Conservation (phyloP, 2,888 invertebrate species). For the Kuschelorhynchus macadamiae region DNA sequence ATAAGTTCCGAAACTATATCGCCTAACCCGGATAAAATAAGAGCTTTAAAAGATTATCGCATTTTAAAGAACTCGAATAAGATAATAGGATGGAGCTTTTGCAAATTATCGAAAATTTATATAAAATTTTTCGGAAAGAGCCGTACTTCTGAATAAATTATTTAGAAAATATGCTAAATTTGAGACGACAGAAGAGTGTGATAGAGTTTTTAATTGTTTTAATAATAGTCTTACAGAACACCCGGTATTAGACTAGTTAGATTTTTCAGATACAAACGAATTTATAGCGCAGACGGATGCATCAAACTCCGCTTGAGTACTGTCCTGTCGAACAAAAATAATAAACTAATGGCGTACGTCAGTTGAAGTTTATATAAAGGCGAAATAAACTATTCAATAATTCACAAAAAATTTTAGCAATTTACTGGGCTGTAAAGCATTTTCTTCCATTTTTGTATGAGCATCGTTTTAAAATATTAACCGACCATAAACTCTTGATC, state of each 20-base stretch:
- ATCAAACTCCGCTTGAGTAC: not conserved
- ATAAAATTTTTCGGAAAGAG: not conserved
- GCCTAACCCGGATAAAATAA: too few relatives aligned
- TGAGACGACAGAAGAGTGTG: not conserved
- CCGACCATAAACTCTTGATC: too few relatives aligned
- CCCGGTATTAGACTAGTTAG: not conserved
- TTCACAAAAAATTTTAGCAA: slow-evolving; percentile 42
- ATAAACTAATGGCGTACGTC: not conserved
- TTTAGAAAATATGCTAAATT: not conserved
- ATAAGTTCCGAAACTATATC: too few relatives aligned
- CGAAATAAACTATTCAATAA: not conserved
- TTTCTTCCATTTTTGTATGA: too few relatives aligned
- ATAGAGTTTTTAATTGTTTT: not conserved
- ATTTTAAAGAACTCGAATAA: not conserved
- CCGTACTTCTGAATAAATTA: not conserved
- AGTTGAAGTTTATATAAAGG: not conserved
- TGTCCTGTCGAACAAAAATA: not conserved
- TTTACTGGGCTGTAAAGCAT: slow-evolving; percentile 44
- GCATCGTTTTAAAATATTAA: too few relatives aligned
- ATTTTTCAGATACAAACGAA: not conserved
- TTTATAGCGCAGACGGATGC: not conserved
- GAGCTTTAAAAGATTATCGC: not conserved
- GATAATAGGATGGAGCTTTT: not conserved
- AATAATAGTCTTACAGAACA: not conserved
- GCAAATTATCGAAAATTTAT: not conserved